Percentiles rank a stretch among this genome's conserved stretches.
phyloP scores from a whole-genome alignment of 2,888 invertebrate species.

The Nemurella pictetii region DNA sequence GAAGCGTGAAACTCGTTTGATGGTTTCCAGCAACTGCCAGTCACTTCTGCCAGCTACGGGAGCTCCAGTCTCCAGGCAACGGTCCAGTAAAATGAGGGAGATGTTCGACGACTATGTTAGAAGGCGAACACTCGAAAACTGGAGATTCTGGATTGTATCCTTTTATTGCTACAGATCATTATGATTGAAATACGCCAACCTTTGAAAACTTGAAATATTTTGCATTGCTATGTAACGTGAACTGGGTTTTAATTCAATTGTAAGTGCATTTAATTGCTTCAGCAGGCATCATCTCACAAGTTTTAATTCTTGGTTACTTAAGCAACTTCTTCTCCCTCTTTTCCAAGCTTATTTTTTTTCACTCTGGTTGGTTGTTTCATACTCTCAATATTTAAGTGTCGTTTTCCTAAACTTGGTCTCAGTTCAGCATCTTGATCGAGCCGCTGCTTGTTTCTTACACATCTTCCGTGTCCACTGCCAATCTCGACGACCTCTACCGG shows the following conservation, averaged over 20 bases:
- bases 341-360: too few species aligned
- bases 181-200: too few species aligned
- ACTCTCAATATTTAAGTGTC: too few species aligned
- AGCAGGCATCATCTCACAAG: too few species aligned
- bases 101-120: slow-evolving; percentile 92
- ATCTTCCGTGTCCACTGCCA: slow-evolving; percentile 87
- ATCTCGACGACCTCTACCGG: slow-evolving; percentile 87
- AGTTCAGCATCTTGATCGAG: slow-evolving; percentile 92
- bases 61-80: slow-evolving; percentile 87
- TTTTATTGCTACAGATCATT: slow-evolving; percentile 54
- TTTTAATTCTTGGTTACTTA: too few species aligned
- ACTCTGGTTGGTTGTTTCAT: too few species aligned
- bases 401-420: slow-evolving; percentile 43
- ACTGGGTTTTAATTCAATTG: too few species aligned
- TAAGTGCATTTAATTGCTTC: too few species aligned
- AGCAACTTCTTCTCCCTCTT: too few species aligned
- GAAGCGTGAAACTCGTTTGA: too few species aligned
- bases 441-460: slow-evolving; percentile 81
- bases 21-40: slow-evolving; percentile 79
- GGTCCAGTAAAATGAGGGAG: slow-evolving; percentile 88
- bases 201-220: too few species aligned
- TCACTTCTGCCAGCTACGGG: slow-evolving; percentile 94
- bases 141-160: slow-evolving; percentile 99
- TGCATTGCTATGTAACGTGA: too few species aligned
- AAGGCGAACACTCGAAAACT: slow-evolving; percentile 83